Percentiles rank a stretch among this genome's conserved stretches.
phyloP scores from a whole-genome alignment of 2,888 invertebrate species.

The Platycheirus albimanus region DNA sequence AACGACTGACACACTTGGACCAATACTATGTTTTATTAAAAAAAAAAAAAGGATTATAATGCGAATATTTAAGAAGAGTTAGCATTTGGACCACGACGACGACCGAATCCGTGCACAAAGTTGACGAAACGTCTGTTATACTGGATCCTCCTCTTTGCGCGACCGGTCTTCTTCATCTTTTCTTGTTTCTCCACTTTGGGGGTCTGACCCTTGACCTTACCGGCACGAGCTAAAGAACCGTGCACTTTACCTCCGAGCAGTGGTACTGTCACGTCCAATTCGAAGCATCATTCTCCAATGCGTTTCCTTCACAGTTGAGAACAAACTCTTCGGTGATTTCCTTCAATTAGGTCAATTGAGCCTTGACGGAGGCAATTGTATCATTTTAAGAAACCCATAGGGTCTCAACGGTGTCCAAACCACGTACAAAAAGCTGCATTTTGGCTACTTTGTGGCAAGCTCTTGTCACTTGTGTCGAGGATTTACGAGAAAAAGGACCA shows the following conservation, averaged over 20 bases:
- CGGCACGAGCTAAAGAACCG: constrained; percentile 99
- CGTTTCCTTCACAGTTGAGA: constrained; percentile 89
- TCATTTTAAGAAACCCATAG: constrained; percentile 81
- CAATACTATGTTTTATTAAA: too few relatives aligned
- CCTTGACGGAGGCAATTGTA: constrained; percentile 81
- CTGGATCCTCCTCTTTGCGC: constrained; percentile 99
- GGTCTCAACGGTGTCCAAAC: constrained; percentile 80
- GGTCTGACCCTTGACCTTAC: constrained; percentile 99
- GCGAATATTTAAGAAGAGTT: constrained; percentile 85
- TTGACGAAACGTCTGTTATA: constrained; percentile 99
- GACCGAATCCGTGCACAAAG: constrained; percentile 96
- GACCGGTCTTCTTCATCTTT: constrained; percentile 99
- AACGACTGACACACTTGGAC: too few relatives aligned
- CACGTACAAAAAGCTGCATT: constrained; percentile 83
- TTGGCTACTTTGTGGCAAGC: constrained; percentile 77
- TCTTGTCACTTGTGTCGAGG: constrained; percentile 79
- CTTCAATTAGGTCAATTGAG: constrained; percentile 80
- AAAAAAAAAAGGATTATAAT: constrained; percentile 20
- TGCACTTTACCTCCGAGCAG: constrained; percentile 99
- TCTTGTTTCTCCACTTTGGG: constrained; percentile 99
- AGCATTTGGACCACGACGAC: constrained; percentile 98
- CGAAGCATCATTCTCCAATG: constrained; percentile 86
- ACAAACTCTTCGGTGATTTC: constrained; percentile 85
- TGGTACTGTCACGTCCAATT: constrained; percentile 91
- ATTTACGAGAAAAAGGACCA: constrained; percentile 83